Evolutionary conservation across 2,888 invertebrate species (phyloP).

Genomic region (Drosophila formosana): DNA sequence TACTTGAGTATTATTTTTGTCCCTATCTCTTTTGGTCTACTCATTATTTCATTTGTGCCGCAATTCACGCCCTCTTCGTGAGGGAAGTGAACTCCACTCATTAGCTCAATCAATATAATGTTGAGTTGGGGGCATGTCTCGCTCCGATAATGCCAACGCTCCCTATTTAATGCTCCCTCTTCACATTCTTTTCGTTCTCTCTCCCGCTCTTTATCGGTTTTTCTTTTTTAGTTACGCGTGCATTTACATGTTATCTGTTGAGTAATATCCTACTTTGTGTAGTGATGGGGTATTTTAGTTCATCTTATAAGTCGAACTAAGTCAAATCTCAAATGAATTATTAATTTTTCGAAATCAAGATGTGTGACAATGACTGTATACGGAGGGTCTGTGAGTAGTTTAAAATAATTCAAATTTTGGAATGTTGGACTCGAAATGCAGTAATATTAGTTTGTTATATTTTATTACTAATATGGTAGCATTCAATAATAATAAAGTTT

Average conservation of each 20-base stretch:
- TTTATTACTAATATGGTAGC: no score
- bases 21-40: not conserved
- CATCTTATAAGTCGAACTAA: no score
- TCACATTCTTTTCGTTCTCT: not conserved
- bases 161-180: conserved; percentile 1
- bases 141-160: conserved; percentile 16
- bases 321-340: no score
- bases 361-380: no score
- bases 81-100: conserved; percentile 31
- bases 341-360: not conserved
- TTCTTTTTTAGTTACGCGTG: conserved; percentile 13
- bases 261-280: not conserved
- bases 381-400: no score
- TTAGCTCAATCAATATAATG: conserved; percentile 31
- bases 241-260: conserved; percentile 51
- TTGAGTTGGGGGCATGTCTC: conserved; percentile 35
- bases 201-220: conserved; percentile 3
- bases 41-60: not conserved
- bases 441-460: no score
- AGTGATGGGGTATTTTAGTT: not conserved
- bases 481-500: no score
- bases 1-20: not conserved
- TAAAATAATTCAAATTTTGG: no score
- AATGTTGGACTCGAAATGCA: no score
- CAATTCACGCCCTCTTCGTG: conserved; percentile 9